Conservation (phyloP, 2,113 vertebrate species). For the Corythaeola cristata region DNA sequence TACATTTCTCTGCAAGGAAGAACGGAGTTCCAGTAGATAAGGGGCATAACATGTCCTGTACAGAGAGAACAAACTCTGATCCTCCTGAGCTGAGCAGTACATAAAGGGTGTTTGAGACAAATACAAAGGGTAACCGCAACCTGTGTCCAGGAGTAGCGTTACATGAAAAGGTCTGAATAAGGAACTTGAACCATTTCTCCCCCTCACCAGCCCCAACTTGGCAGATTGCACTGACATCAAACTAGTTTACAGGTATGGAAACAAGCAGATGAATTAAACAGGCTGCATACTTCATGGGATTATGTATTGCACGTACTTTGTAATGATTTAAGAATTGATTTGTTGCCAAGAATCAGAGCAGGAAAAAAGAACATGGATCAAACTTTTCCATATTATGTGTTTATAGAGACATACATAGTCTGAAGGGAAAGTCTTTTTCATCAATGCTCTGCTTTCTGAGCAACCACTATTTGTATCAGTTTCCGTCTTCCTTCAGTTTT, state of each 20-base stretch:
- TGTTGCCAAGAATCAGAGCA: conserved; percentile 56
- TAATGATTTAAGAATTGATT: conserved; percentile 65
- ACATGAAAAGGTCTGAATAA: background rate
- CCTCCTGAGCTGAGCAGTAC: background rate
- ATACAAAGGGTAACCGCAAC: background rate
- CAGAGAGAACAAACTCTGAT: background rate
- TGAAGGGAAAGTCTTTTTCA: background rate
- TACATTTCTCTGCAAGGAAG: conserved; percentile 7
- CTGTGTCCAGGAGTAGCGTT: background rate
- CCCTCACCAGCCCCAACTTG: background rate
- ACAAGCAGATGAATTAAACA: conserved; percentile 36
- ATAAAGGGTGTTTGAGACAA: background rate
- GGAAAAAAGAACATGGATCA: conserved; percentile 7
- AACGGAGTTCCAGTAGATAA: conserved; percentile 29
- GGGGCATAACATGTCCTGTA: background rate
- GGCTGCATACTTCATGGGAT: background rate
- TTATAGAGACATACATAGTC: background rate
- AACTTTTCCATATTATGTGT: background rate
- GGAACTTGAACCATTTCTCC: background rate
- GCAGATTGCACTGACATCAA: conserved; percentile 7
- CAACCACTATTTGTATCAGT: background rate
- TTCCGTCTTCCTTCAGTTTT: background rate
- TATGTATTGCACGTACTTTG: conserved; percentile 29
- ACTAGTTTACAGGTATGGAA: conserved; percentile 54
- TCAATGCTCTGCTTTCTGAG: background rate